Base-by-base conservation (phyloP, 1,140 invertebrate species). In the Ostrea denselamellosa region DNA sequence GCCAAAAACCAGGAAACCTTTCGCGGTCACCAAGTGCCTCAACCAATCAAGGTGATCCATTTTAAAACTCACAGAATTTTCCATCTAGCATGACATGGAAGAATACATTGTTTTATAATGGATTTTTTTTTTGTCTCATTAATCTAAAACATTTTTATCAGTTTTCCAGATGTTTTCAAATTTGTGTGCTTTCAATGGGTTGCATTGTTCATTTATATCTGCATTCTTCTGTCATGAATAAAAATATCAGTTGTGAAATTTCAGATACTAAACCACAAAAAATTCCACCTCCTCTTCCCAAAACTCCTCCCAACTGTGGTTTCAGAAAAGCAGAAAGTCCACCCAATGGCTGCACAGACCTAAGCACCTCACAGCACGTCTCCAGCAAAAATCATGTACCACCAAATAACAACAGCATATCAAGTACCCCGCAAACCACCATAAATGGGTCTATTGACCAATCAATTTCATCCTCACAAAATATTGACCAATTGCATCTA, bases 1-100 rank as follows among this genome's bases (percentile, higher is more conserved):
- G 89, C 19, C 85, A 85, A 14, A 91, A 91, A 87, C 90, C 90
- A 8, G 44, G 54, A 51, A 19, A 85, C 17, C 83, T 62, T 5
- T 17, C 54, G 17, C 17, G n/a, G 22, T 44, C 71, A 25, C 44
- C 34, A 4, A 88, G 81, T 68, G 62, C 44, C 44, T n/a, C 53
- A n/a, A 5, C 51, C 34, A 51, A 56, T 17, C 14, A 54, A 53
- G 58, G 44, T 86, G 44, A 52, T 77, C 22, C 58, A 53, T 77
- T 68, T 8, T 25, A 52, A 53, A 51, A 22, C 77, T 22, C 51
- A 51, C 34, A 52, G 0, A 52, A 77, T 28, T 71, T 51, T 19
- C 68, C n/a, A 56, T 52, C 52, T 81, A 14, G 44, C 19, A 51
- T 28, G 10, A 17, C 58, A 56, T n/a, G 44, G 51, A 12, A n/a